Evolutionary conservation across 2,888 invertebrate genomes (phyloP), one percentile per base, ranked within the genome.

Genomic region (Ochropleura plecta): DNA sequence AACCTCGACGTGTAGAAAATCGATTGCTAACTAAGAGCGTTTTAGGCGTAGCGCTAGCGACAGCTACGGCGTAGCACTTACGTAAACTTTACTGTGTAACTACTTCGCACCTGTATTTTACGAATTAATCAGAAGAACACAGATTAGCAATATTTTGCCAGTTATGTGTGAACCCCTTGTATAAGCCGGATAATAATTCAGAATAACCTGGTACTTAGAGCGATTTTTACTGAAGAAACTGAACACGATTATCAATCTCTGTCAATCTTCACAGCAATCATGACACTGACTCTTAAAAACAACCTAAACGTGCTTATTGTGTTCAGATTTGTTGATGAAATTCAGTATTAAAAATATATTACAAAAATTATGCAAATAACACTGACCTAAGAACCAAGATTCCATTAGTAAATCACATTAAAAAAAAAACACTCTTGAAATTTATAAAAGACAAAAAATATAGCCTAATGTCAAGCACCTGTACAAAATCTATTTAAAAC

Each of bases 401-500:
- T 20, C 3, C 18, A 40, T 65, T 65, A 49, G 8, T 7, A 30
- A 7, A 7, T 63, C 1, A 59, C 14, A 16, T 59, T 59, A 14
- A n/a, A 14, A 7, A 49, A 48, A 40, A 7, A 66, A 66, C 53
- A 65, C 49, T 42, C 16, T 42, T n/a, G 1, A 46, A 66, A 65
- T 51, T 53, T n/a, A 16, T 40, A 16, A 20, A 16, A 57, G 16
- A 53, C 9, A 49, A 20, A 57, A 20, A 60, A 57, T 55, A 16
- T 8, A 55, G 3, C 20, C 1, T 16, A 65, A 63, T 48, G 20
- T 53, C 67, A 46, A 55, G 53, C 53, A 79, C 69, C 70, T 70
- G 65, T 66, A 48, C 42, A 16, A 70, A 79, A 67, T 30, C 55
- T 65, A 68, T 49, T 74, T 60, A 67, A 70, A 75, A 83, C 69